Evolutionary conservation across 2,888 invertebrate species (phyloP).

Genomic region (Tipula unca): DNA sequence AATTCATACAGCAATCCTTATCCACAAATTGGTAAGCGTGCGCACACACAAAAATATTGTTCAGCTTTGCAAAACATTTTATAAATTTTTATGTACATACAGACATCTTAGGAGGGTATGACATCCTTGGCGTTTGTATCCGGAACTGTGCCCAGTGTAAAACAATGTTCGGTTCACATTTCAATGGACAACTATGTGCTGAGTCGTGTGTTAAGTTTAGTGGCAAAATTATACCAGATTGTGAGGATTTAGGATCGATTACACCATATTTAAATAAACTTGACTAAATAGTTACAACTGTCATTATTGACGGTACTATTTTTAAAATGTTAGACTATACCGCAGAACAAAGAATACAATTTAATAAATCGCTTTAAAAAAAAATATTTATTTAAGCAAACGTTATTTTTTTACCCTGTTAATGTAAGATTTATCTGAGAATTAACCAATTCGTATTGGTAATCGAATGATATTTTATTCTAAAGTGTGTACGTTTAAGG

Average conservation of each 20-base stretch:
- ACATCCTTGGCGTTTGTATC: not conserved
- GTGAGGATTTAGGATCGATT: not conserved
- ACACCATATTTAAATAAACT: not conserved
- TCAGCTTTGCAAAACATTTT: too few species aligned
- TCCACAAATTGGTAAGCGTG: not conserved
- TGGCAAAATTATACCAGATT: not conserved
- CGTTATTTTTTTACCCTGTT: too few species aligned
- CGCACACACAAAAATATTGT: not conserved
- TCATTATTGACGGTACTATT: too few species aligned
- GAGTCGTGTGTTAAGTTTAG: not conserved
- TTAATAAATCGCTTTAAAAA: too few species aligned
- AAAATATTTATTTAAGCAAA: too few species aligned
- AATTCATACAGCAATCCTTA: not conserved
- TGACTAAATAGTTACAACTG: not conserved
- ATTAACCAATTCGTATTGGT: too few species aligned
- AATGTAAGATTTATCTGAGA: too few species aligned
- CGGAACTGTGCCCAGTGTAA: not conserved
- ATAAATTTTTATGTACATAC: too few species aligned
- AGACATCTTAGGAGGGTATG: not conserved
- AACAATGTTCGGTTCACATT: not conserved
- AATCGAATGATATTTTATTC: too few species aligned
- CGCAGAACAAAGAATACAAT: too few species aligned
- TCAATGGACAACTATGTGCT: constrained; percentile 1
- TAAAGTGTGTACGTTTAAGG: too few species aligned
- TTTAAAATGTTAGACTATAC: too few species aligned